Percentiles rank a stretch among this genome's conserved stretches.
Evolutionary conservation across 2,113 vertebrate genomes (phyloP).

Genomic region (Microtus ochrogaster): DNA sequence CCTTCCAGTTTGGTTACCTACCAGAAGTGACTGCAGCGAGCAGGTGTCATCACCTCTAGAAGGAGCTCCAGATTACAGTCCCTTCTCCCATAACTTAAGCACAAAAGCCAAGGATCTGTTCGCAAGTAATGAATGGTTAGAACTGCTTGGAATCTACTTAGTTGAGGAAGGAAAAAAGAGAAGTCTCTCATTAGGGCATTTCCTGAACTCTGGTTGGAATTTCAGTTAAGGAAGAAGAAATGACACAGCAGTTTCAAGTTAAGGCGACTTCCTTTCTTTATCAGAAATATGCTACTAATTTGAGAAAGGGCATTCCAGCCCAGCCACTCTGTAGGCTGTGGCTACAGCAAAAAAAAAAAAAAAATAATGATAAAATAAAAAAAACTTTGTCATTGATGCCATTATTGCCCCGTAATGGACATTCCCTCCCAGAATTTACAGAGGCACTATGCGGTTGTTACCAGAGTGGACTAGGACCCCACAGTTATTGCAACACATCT

Average conservation of each 20-base stretch:
- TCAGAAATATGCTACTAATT: constrained; percentile 72
- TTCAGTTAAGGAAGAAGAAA: constrained; percentile 90
- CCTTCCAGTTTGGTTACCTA: constrained; percentile 83
- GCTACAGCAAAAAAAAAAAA: neutral
- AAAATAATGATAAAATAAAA: neutral
- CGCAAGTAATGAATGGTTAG: constrained; percentile 69
- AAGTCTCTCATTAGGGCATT: constrained; percentile 82
- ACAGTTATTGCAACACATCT: constrained; percentile 43
- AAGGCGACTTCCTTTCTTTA: constrained; percentile 78
- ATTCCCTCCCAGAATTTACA: constrained; percentile 37
- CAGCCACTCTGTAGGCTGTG: constrained; percentile 25
- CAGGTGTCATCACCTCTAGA: constrained; percentile 88
- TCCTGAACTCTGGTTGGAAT: constrained; percentile 89
- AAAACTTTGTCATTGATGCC: neutral
- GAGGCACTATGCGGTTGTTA: constrained; percentile 22
- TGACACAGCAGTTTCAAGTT: constrained; percentile 90
- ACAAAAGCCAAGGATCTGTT: constrained; percentile 36
- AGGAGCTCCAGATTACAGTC: constrained; percentile 86
- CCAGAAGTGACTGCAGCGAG: constrained; percentile 87
- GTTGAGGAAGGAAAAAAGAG: constrained; percentile 79
- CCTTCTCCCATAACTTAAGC: constrained; percentile 67
- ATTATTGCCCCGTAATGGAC: constrained; percentile 56
- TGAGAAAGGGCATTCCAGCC: constrained; percentile 64
- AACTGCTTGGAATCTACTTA: constrained; percentile 57
- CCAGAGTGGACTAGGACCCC: constrained; percentile 52